Conservation (phyloP, 2,113 vertebrate species). For the Taurulus bubalis region DNA sequence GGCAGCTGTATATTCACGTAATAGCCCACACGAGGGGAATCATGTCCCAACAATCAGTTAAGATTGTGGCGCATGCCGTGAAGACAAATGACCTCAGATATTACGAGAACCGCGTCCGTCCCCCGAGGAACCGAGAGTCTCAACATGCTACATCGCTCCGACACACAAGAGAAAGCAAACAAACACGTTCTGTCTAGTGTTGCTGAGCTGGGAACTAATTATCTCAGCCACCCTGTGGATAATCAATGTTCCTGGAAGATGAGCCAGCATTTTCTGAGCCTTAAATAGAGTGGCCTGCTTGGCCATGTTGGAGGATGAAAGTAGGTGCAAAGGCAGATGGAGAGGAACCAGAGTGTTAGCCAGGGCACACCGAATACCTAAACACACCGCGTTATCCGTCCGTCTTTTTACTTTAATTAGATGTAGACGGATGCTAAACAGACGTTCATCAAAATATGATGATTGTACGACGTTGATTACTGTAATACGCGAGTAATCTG, state of each 20-base stretch:
- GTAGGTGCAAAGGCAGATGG: conserved; percentile 68
- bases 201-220: conserved; percentile 76
- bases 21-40: conserved; percentile 16
- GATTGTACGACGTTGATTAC: conserved; percentile 20
- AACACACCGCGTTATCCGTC: neutral
- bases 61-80: neutral
- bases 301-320: conserved; percentile 56
- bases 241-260: conserved; percentile 80
- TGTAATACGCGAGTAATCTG: conserved; percentile 17
- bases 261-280: conserved; percentile 76
- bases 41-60: conserved; percentile 30
- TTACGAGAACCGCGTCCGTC: conserved; percentile 28
- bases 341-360: conserved; percentile 34
- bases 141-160: conserved; percentile 47
- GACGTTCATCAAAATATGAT: conserved; percentile 34
- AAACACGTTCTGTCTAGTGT: conserved; percentile 46
- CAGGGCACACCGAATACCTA: conserved; percentile 29
- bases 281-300: conserved; percentile 65
- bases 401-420: conserved; percentile 6
- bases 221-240: conserved; percentile 73
- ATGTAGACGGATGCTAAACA: conserved; percentile 29
- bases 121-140: conserved; percentile 32
- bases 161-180: conserved; percentile 57
- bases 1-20: conserved; percentile 20
- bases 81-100: conserved; percentile 47